phyloP scores from a whole-genome alignment of 2,797 vertebrate genomes.

The Bryconaethiops microstoma region DNA sequence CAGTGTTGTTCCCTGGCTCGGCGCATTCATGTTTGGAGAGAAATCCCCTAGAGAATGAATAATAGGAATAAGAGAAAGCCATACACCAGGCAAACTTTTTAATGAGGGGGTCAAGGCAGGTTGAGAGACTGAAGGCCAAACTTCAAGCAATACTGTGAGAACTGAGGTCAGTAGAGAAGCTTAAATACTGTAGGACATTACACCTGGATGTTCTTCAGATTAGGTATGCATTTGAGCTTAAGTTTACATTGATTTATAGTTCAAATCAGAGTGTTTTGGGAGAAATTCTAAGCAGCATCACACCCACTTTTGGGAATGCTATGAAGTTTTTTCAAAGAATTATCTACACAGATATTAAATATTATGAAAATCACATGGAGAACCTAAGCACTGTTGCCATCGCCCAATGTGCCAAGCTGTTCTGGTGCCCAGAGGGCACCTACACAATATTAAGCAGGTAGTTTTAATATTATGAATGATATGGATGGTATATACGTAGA shows the following conservation, averaged over 20 bases:
- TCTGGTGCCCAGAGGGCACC: no score
- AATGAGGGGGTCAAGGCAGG: slow-evolving; percentile 50
- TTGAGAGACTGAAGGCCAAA: slow-evolving; percentile 34
- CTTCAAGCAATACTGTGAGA: slow-evolving; percentile 25
- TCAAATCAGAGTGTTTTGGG: neutral
- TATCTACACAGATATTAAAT: no score
- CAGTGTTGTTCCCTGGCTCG: slow-evolving; percentile 50
- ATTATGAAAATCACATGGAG: no score
- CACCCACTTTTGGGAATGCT: no score
- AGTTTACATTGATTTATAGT: slow-evolving; percentile 14
- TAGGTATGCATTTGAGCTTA: neutral
- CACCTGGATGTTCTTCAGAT: slow-evolving; percentile 20
- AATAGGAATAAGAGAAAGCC: slow-evolving; percentile 43
- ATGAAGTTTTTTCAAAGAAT: no score
- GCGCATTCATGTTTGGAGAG: slow-evolving; percentile 51
- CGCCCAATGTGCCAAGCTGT: no score
- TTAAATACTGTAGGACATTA: neutral
- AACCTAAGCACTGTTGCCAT: no score
- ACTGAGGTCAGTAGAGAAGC: neutral
- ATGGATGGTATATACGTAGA: no score
- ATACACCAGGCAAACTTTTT: slow-evolving; percentile 44
- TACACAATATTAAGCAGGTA: no score
- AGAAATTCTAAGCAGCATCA: no score
- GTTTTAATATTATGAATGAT: no score
- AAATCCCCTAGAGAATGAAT: slow-evolving; percentile 27